Conservation (phyloP, 2,113 vertebrate species). For the Hippoglossus stenolepis region DNA sequence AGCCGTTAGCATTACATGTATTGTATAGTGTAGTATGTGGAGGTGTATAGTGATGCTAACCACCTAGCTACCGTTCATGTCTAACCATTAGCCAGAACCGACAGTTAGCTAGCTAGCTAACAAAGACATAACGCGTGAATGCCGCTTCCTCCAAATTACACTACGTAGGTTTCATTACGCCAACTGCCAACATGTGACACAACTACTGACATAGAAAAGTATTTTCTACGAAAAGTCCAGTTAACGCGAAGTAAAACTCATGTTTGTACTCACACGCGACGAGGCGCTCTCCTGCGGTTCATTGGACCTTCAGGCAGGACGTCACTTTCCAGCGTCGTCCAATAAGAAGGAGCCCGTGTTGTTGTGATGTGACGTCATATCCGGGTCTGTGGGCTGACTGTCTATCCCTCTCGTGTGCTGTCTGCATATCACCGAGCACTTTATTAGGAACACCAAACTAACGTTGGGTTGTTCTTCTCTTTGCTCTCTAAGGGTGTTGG, state of each 20-base stretch:
- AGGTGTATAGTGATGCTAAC: not conserved
- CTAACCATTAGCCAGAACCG: not conserved
- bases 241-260: not conserved
- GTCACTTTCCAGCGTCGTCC: slow-evolving; percentile 8
- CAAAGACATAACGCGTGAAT: not conserved
- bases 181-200: accelerated
- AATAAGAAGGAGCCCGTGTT: slow-evolving; percentile 5
- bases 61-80: not conserved
- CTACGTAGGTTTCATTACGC: not conserved
- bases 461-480: too few relatives aligned
- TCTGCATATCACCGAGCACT: too few relatives aligned
- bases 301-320: slow-evolving; percentile 7
- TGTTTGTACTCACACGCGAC: slow-evolving; percentile 59
- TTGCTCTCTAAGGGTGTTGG: too few relatives aligned
- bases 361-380: slow-evolving; percentile 41
- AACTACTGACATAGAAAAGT: accelerated
- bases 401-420: too few relatives aligned
- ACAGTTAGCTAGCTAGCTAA: not conserved
- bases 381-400: slow-evolving; percentile 5
- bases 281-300: slow-evolving; percentile 46
- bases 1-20: too few relatives aligned
- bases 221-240: not conserved
- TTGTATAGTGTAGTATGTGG: too few relatives aligned
- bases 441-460: too few relatives aligned
- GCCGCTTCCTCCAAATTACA: not conserved